Evolutionary conservation across 2,888 invertebrate species (phyloP).

Genomic region (Dioctria rufipes): DNA sequence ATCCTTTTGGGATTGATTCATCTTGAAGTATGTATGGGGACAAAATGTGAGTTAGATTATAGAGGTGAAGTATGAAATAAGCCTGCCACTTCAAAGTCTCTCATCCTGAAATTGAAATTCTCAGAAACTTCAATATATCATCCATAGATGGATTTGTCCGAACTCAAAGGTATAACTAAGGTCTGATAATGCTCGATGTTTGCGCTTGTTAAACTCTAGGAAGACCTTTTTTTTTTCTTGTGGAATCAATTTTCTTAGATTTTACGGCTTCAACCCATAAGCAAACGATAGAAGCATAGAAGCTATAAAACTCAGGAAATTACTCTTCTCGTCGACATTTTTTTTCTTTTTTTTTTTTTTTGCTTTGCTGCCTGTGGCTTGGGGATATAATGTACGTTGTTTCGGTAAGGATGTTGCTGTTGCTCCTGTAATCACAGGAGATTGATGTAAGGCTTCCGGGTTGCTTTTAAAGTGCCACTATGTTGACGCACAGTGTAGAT

Average conservation of each 20-base stretch:
- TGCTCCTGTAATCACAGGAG: constrained; percentile 29
- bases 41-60: not conserved
- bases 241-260: constrained; percentile 43
- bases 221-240: constrained; percentile 8
- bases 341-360: constrained; percentile 26
- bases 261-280: constrained; percentile 36
- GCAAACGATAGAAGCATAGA: constrained; percentile 43
- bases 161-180: constrained; percentile 2
- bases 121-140: constrained; percentile 40
- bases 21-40: constrained; percentile 30
- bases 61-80: constrained; percentile 10
- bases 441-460: constrained; percentile 25
- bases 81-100: constrained; percentile 21
- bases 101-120: constrained; percentile 29
- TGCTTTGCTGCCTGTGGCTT: not conserved
- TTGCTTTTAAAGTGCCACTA: constrained; percentile 10
- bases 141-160: constrained; percentile 24
- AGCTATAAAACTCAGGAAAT: constrained; percentile 45
- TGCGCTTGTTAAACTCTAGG: constrained; percentile 34
- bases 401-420: constrained; percentile 30
- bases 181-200: constrained; percentile 37
- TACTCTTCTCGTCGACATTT: constrained; percentile 39
- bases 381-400: constrained; percentile 9
- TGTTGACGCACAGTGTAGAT: constrained; percentile 17
- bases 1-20: constrained; percentile 29